Evolutionary conservation across 2,888 invertebrate species (phyloP).

Genomic region (Formica aserva): DNA sequence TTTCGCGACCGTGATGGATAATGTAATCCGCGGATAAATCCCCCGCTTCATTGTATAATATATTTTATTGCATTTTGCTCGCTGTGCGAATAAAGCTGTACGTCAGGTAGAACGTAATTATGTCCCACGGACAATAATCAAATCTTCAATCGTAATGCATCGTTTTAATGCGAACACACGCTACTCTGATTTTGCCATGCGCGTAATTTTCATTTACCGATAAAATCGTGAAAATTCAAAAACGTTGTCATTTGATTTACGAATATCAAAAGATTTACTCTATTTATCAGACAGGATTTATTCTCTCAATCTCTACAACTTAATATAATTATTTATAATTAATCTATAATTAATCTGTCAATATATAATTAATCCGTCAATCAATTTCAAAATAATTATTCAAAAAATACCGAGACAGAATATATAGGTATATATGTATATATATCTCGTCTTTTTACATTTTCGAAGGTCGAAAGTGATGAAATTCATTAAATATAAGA

Average conservation of each 20-base stretch:
- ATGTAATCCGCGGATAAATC: constrained; percentile 49
- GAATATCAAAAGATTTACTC: constrained; percentile 8
- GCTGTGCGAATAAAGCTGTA: constrained; percentile 29
- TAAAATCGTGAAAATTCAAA: constrained; percentile 20
- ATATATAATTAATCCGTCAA: background rate
- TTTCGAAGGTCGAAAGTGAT: background rate
- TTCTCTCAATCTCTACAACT: background rate
- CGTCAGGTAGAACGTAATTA: constrained; percentile 32
- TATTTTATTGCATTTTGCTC: constrained; percentile 48
- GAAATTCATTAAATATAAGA: background rate
- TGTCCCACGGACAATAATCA: constrained; percentile 39
- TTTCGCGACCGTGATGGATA: constrained; percentile 49
- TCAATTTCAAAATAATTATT: background rate
- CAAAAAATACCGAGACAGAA: background rate
- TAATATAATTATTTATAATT: background rate
- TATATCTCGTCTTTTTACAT: background rate
- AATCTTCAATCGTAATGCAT: constrained; percentile 44
- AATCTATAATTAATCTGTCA: background rate
- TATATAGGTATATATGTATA: no score
- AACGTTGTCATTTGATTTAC: background rate
- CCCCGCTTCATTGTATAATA: constrained; percentile 46
- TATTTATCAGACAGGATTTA: background rate
- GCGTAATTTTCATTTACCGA: constrained; percentile 40
- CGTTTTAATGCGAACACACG: constrained; percentile 42
- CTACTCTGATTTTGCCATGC: constrained; percentile 24